Evolutionary conservation across 2,888 invertebrate genomes (phyloP), one percentile per base, ranked within the genome.

Genomic region (Alloplasta piceator): DNA sequence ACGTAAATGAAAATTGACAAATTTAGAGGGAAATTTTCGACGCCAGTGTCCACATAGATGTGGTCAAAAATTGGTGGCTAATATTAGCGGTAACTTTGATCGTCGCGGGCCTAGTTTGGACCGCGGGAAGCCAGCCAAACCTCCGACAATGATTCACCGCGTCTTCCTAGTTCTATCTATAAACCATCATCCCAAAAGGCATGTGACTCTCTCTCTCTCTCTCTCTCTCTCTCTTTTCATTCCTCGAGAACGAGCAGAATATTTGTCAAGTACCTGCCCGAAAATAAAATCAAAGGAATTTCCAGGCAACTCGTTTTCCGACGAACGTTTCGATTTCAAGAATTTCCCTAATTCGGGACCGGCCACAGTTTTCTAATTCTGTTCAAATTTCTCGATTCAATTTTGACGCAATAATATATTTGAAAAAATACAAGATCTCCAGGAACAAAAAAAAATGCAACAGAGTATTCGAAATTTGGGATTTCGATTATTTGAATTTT

Each of bases 101-200:
- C 89, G 85, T 85, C 76, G 83, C 89, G 84, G 86, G 86, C 90
- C 90, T 89, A 90, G 88, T 90, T 91, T 91, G 89, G 90, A 87
- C 82, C 86, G 85, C 84, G 90, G 89, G 89, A 88, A 85, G 84
- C 74, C 85, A 82, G 90, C 90, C 91, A 90, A 90, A 85, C 48
- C 84, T 86, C 87, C 85, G 85, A 86, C 86, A 88, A 86, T 90
- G 90, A 90, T 89, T 90, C 90, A 90, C 84, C 85, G 67, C 82
- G 86, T 87, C 90, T 90, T 89, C 88, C 89, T 89, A 87, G 87
- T 90, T 89, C 88, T 89, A 89, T 87, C 83, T 89, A 88, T 90
- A 87, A 74, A 85, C 86, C 79, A 75, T 38, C 68, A 70, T 73
- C 68, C 52, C 67, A 78, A 78, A 74, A 86, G 84, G 83, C 87